Evolutionary conservation across 2,888 invertebrate species (phyloP).

Genomic region (Encarsia formosa): DNA sequence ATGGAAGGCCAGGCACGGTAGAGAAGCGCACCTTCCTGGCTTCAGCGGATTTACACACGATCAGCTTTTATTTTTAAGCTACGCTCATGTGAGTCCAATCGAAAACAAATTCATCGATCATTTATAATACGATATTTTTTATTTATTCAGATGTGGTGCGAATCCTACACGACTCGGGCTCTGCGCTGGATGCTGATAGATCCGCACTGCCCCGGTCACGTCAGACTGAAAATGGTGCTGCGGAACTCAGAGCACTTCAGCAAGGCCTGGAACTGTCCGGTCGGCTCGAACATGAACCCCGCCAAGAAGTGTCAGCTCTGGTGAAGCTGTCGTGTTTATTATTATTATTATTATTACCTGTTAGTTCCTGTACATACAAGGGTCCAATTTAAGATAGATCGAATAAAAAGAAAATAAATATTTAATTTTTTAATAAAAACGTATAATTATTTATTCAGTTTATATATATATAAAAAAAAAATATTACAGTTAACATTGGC

Average conservation of each 20-base stretch:
- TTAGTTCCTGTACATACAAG: too few species aligned
- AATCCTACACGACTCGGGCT: slow-evolving; percentile 63
- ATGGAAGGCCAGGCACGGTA: slow-evolving; percentile 57
- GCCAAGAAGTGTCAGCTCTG: slow-evolving; percentile 52
- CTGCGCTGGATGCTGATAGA: slow-evolving; percentile 64
- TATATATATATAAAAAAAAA: too few species aligned
- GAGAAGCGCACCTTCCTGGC: slow-evolving; percentile 67
- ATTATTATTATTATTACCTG: too few species aligned
- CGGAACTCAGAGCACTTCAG: slow-evolving; percentile 73
- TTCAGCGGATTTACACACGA: slow-evolving; percentile 67
- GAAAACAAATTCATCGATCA: too few species aligned
- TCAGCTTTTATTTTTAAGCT: slow-evolving; percentile 77
- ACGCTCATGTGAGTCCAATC: slow-evolving; percentile 66
- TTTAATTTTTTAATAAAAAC: too few species aligned
- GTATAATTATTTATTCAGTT: too few species aligned
- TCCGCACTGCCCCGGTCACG: slow-evolving; percentile 69
- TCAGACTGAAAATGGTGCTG: slow-evolving; percentile 66
- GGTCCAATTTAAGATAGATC: too few species aligned
- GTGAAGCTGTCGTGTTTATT: too few species aligned
- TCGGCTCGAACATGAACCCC: slow-evolving; percentile 58
- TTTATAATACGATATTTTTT: slow-evolving; percentile 40
- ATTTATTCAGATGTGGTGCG: slow-evolving; percentile 74
- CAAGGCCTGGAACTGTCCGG: slow-evolving; percentile 54
- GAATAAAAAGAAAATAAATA: too few species aligned
- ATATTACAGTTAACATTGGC: too few species aligned